Conservation (phyloP, 2,797 vertebrate genomes). For the Rhinophrynus dorsalis region DNA sequence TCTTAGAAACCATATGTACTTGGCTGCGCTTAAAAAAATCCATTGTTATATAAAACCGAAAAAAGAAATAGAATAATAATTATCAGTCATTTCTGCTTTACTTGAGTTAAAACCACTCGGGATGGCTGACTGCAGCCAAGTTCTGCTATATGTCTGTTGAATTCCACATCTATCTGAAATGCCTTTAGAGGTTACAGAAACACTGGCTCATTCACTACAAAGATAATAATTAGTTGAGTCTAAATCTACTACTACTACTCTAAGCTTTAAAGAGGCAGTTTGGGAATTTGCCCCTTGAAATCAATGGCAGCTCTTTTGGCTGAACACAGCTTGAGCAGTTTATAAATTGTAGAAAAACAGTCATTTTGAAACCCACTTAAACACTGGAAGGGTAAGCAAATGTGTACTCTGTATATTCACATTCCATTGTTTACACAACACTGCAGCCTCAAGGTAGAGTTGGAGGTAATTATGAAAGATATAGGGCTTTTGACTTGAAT, state of each 20-base stretch:
- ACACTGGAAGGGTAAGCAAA: slow-evolving; percentile 6
- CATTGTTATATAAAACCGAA: no score
- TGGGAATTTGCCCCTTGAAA: slow-evolving; percentile 20
- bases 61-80: no score
- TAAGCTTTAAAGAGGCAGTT: slow-evolving; percentile 18
- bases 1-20: no score
- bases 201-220: slow-evolving; percentile 24
- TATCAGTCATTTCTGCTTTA: not conserved
- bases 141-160: slow-evolving; percentile 11
- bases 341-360: slow-evolving; percentile 28
- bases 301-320: slow-evolving; percentile 16
- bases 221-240: slow-evolving; percentile 17
- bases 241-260: no score
- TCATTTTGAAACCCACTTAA: slow-evolving; percentile 4
- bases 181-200: not conserved
- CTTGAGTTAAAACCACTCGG: not conserved
- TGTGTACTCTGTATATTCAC: slow-evolving; percentile 1
- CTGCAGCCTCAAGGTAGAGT: slow-evolving; percentile 25
- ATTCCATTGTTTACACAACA: slow-evolving; percentile 32
- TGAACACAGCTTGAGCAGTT: slow-evolving; percentile 2
- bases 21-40: no score
- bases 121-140: not conserved
- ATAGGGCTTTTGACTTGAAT: slow-evolving; percentile 30
- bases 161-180: slow-evolving; percentile 1
- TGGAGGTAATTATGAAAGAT: slow-evolving; percentile 41